A percentile compares a stretch with the other conserved stretches of the same genome.
These are phyloP conservation scores for Teleogryllus oceanicus DNA, from an alignment of 2,888 invertebrate species.

Conservation along the genomic window DNA sequence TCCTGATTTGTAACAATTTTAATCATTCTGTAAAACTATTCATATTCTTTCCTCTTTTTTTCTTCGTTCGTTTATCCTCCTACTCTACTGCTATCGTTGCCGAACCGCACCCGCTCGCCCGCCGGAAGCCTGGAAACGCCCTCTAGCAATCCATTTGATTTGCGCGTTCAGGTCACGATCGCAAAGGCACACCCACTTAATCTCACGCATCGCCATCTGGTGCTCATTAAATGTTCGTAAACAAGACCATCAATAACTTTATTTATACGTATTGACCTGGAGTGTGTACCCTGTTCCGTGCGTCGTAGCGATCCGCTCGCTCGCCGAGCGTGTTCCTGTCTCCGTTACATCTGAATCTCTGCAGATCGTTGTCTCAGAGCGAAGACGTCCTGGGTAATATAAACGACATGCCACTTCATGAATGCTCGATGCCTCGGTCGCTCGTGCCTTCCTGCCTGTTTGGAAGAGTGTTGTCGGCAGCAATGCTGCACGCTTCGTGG, in stretches of 20 bases:
- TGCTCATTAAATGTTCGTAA: not conserved
- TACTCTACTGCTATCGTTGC: not conserved
- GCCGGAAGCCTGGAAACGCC: not conserved
- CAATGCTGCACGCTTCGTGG: no score
- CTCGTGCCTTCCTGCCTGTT: no score
- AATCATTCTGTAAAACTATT: no score
- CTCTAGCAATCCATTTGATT: not conserved
- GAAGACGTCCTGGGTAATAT: no score
- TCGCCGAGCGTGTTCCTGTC: not conserved
- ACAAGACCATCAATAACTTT: not conserved
- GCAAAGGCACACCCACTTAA: not conserved
- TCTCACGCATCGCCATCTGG: not conserved
- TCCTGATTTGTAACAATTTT: no score
- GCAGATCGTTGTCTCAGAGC: not conserved
- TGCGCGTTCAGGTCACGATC: not conserved
- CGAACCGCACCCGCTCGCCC: not conserved
- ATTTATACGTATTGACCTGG: not conserved
- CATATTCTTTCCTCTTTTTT: not conserved
- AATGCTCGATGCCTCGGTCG: no score
- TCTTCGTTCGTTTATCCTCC: not conserved
- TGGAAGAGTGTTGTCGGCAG: no score
- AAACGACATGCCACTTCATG: no score
- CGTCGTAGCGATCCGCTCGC: not conserved
- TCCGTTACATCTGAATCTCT: not conserved
- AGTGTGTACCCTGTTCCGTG: not conserved